Base-by-base conservation (phyloP, 2,113 vertebrate species). In the Pituophis catenifer region DNA sequence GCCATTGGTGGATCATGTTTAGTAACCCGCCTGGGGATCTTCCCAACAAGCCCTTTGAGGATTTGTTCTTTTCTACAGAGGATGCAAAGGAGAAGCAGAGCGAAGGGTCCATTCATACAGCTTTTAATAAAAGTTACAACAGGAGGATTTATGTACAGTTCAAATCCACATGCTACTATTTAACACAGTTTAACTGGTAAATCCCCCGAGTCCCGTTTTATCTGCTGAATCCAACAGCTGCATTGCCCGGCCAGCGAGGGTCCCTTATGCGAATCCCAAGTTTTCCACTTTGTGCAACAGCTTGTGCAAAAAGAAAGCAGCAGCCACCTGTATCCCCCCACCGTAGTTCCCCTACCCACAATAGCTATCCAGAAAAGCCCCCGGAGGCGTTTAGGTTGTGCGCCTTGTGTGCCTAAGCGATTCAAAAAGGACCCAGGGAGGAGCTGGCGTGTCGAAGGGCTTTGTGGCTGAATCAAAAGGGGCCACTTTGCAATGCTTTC, bases 61-160 rank as follows among this genome's bases (percentile, higher is more conserved):
- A 75, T 19, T 8, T 1, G 2, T 33, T 75, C n/a, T n/a, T 75
- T 33, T 75, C 70, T 19, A 2, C 1, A 1, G 70, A 8, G 70
- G 17, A 19, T 2, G 6, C n/a, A 38, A 33, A 19, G 33, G 8
- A 44, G 17, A 3, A 81, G 33, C 33, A 21, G 8, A 21, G 8
- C 2, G 0, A 81, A 8, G 7, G 8, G 87, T 95, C 95, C 92
- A n/a, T 62, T 93, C 96, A 94, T 91, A 70, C 91, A 90, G 94
- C 96, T 94, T 62, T 93, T 98, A 98, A 98, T 98, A 94, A 97
- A 93, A 97, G 96, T 97, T 97, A 97, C 95, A 96, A 96, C 65
- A 94, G 93, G 96, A 96, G 96, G 90, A 65, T 65, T 96, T 95
- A 97, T 95, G 94, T 97, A 97, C 96, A 97, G 91, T 96, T 50